Percentiles rank a stretch among this genome's conserved stretches.
Conservation (phyloP, 1,140 invertebrate genomes). For the Dryas iulia region DNA sequence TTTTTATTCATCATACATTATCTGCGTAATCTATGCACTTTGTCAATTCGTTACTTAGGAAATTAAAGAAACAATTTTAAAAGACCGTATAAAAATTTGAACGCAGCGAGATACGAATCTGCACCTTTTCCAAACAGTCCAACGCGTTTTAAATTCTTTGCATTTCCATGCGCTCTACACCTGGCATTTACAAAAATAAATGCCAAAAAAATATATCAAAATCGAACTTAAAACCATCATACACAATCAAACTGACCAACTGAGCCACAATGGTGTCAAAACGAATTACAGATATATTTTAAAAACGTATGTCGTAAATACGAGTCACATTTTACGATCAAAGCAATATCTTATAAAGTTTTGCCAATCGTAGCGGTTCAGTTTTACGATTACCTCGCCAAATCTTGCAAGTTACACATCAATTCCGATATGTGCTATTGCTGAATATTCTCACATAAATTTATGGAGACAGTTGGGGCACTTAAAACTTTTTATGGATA, state of each 20-base stretch:
- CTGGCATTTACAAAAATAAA: too few relatives aligned
- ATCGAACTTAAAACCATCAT: background rate
- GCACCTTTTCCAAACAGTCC: too few relatives aligned
- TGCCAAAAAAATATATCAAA: too few relatives aligned
- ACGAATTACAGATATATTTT: background rate
- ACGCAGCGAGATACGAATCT: too few relatives aligned
- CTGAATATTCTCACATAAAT: constrained; percentile 12
- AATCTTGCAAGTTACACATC: constrained; percentile 20
- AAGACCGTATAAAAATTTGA: too few relatives aligned
- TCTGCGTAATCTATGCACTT: too few relatives aligned
- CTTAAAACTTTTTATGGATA: constrained; percentile 24
- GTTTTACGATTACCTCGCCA: constrained; percentile 46
- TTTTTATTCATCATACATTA: too few relatives aligned
- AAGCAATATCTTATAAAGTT: constrained; percentile 41
- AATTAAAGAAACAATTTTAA: too few relatives aligned
- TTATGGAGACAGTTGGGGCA: constrained; percentile 13
- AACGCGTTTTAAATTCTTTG: too few relatives aligned
- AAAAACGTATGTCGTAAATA: background rate
- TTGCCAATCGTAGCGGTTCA: constrained; percentile 38
- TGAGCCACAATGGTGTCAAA: background rate
- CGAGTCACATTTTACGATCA: background rate
- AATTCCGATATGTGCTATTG: constrained; percentile 10
- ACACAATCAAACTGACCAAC: background rate
- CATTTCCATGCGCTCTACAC: too few relatives aligned
- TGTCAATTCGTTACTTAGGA: too few relatives aligned